Conservation (phyloP, 64 coral and sea anemone genomes). For the Anthopleura sola region DNA sequence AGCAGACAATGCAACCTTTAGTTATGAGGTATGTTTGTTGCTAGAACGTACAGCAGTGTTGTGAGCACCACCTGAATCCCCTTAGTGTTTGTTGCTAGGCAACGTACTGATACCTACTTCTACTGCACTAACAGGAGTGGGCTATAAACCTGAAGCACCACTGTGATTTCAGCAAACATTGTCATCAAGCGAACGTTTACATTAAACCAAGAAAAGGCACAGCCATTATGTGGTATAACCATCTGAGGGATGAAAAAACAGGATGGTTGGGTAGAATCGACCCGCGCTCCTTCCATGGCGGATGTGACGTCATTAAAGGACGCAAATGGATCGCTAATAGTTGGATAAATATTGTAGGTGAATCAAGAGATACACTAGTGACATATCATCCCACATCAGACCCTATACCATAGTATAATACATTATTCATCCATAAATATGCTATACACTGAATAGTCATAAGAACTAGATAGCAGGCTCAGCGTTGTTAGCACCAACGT, state of each 20-base stretch:
- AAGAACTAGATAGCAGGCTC: too few species aligned
- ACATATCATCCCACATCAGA: background rate
- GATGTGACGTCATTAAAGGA: constrained; percentile 77
- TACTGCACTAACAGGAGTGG: constrained; percentile 47
- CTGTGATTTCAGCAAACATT: constrained; percentile 80
- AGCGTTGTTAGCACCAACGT: too few species aligned
- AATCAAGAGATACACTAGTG: background rate
- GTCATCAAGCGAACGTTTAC: constrained; percentile 80
- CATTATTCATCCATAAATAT: too few species aligned
- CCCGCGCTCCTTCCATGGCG: constrained; percentile 70
- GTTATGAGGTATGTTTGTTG: constrained; percentile 41
- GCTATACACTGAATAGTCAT: too few species aligned
- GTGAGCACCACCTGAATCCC: too few species aligned
- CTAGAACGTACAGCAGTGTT: background rate
- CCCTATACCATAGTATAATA: background rate
- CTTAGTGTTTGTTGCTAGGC: too few species aligned
- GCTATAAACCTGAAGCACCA: constrained; percentile 56
- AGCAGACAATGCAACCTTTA: constrained; percentile 76
- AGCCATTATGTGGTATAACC: constrained; percentile 92
- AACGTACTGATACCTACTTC: background rate
- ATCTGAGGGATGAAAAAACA: constrained; percentile 49
- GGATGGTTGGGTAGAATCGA: constrained; percentile 76
- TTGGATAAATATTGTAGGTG: constrained; percentile 54
- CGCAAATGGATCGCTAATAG: constrained; percentile 63
- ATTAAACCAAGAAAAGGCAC: constrained; percentile 63